These are phyloP conservation scores for Oceanodroma leucorhoa DNA, from an alignment of 2,797 vertebrate species.

Conservation along the genomic window DNA sequence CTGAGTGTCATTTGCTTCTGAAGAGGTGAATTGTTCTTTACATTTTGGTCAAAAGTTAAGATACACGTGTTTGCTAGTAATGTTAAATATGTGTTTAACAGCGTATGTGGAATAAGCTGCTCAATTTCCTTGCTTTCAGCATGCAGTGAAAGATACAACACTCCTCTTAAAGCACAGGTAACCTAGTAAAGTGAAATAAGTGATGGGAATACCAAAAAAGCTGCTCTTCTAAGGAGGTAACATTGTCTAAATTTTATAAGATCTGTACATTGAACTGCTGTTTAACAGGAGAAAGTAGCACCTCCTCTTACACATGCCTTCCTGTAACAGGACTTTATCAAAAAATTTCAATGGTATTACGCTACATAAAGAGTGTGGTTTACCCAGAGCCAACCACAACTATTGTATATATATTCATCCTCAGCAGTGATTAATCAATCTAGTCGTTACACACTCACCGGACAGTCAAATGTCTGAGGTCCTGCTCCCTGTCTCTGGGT, in stretches of 20 bases:
- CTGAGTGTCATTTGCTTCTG: background rate
- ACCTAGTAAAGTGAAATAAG: background rate
- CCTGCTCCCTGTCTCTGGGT: background rate
- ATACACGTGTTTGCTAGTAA: background rate
- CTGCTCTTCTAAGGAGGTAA: background rate
- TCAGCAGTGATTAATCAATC: background rate
- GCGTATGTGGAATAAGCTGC: background rate
- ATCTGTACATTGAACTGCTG: background rate
- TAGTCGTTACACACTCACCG: fast-evolving
- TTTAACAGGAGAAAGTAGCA: background rate
- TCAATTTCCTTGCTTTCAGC: background rate
- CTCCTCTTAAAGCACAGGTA: background rate
- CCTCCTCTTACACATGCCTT: background rate
- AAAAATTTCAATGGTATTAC: background rate
- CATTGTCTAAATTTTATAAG: background rate
- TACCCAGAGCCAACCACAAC: background rate
- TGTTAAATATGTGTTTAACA: background rate
- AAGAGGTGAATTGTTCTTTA: background rate
- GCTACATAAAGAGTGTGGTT: fast-evolving
- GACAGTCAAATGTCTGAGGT: background rate
- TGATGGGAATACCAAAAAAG: background rate
- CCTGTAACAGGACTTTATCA: background rate
- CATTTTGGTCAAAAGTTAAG: background rate
- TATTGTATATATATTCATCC: background rate
- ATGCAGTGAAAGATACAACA: background rate